phyloP scores from a whole-genome alignment of 1,140 invertebrate species.

The Apolygus lucorum region DNA sequence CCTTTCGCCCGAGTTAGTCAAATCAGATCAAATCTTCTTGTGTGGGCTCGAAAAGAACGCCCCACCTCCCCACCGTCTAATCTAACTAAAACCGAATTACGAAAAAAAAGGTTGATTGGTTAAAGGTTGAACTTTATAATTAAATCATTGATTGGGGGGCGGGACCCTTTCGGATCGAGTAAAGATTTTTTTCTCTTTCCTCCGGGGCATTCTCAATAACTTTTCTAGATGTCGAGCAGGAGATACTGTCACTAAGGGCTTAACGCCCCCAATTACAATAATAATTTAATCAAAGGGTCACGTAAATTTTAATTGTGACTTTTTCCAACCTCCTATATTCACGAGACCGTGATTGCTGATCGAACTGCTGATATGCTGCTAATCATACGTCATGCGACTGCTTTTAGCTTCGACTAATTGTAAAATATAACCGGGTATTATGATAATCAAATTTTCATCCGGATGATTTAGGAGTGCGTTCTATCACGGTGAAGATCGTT shows the following conservation, averaged over 20 bases:
- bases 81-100: background rate
- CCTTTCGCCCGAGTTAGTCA: background rate
- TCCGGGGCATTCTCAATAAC: background rate
- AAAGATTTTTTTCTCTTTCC: no score
- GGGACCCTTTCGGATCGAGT: background rate
- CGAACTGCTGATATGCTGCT: no score
- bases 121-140: background rate
- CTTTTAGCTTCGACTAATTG: no score
- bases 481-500: no score
- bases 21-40: background rate
- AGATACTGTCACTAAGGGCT: background rate
- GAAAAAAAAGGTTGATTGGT: slow-evolving; percentile 1
- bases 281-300: background rate
- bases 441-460: no score
- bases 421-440: no score
- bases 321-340: no score
- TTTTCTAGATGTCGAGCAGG: background rate
- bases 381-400: no score
- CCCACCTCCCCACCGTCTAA: background rate
- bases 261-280: background rate
- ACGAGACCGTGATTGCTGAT: no score
- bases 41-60: background rate
- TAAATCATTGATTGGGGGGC: background rate
- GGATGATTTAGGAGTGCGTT: no score
- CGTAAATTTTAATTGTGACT: slow-evolving; percentile 2